A percentile compares a stretch with the other conserved stretches of the same genome.
Evolutionary conservation across 2,113 vertebrate genomes (phyloP).

Genomic region (Chloebia gouldiae): DNA sequence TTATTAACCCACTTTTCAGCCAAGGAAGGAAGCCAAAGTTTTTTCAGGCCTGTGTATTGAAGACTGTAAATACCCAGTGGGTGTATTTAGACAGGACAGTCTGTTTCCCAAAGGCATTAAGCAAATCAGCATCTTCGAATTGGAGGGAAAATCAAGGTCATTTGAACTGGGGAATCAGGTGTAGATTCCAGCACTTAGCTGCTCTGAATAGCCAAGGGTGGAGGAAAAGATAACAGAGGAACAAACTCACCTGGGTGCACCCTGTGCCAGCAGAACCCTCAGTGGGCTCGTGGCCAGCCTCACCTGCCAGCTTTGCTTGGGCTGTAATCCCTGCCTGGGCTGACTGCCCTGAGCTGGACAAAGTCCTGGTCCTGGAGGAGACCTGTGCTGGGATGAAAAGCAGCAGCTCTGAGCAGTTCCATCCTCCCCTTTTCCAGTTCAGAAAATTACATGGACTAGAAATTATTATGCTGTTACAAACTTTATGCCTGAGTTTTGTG

Average conservation of each 20-base stretch:
- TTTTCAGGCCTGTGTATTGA: neutral
- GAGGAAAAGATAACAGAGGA: neutral
- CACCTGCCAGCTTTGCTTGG: neutral
- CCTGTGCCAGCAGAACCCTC: neutral
- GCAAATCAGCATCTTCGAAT: neutral
- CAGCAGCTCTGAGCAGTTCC: neutral
- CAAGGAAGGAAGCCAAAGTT: neutral
- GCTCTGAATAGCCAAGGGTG: neutral
- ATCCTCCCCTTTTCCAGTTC: neutral
- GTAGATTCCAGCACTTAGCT: neutral
- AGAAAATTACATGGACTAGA: neutral
- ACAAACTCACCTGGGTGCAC: neutral
- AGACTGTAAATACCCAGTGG: neutral
- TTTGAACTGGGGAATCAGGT: neutral
- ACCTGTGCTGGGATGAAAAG: neutral
- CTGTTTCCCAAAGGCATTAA: neutral
- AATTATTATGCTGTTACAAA: neutral
- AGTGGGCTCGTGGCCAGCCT: rapidly evolving
- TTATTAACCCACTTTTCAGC: constrained; percentile 2
- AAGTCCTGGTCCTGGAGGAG: neutral
- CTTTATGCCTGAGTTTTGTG: neutral
- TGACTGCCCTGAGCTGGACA: neutral
- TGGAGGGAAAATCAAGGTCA: neutral
- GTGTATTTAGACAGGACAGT: neutral
- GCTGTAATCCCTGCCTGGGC: neutral